These are phyloP conservation scores for Sturnus vulgaris DNA, from an alignment of 2,113 vertebrate genomes.

Conservation along the genomic window DNA sequence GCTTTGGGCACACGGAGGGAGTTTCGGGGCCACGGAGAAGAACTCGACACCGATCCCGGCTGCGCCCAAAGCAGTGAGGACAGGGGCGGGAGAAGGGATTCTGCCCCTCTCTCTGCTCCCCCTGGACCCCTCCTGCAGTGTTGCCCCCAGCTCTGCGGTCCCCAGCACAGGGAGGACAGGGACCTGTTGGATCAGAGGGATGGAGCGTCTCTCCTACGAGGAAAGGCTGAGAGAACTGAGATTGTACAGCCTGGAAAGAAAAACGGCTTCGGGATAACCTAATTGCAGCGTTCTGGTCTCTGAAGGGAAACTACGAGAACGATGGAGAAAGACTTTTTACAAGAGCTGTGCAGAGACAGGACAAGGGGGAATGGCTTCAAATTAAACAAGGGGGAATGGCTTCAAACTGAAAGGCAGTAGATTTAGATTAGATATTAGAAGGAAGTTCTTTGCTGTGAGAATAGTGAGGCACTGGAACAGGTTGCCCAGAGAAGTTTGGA, in stretches of 20 bases:
- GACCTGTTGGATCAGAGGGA: neutral
- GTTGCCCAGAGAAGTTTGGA: neutral
- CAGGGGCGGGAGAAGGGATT: neutral
- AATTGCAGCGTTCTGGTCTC: neutral
- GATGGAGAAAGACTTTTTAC: neutral
- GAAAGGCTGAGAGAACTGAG: neutral
- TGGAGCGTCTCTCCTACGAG: neutral
- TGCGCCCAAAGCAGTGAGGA: neutral
- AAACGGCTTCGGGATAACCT: rapidly evolving
- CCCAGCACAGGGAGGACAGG: neutral
- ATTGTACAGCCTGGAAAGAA: neutral
- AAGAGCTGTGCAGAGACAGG: too few species aligned
- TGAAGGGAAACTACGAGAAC: neutral
- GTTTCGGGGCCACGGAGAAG: neutral
- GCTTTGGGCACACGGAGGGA: neutral
- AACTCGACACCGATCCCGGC: rapidly evolving
- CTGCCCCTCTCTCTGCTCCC: too few species aligned
- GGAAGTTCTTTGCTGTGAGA: neutral
- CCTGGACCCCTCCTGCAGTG: rapidly evolving
- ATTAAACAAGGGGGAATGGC: neutral
- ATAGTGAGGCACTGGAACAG: neutral
- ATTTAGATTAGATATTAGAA: neutral
- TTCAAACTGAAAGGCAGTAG: neutral
- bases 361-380: neutral
- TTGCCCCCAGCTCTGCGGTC: neutral